Conservation (phyloP, 2,888 invertebrate species). For the Euphydryas editha region DNA sequence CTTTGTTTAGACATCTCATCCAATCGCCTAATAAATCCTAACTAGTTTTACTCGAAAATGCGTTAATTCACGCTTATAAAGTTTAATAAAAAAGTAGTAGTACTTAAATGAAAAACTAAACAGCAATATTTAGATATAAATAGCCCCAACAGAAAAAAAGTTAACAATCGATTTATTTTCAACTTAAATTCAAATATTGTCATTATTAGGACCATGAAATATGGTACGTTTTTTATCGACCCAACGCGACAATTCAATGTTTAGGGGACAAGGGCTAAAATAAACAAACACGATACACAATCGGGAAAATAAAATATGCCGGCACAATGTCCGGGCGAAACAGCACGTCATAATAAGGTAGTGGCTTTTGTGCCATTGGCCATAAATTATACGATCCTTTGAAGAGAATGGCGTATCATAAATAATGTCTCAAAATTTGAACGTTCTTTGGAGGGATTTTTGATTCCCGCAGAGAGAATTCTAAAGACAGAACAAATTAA, state of each 20-base stretch:
- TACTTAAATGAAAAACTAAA: background rate
- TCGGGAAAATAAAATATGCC: constrained; percentile 74
- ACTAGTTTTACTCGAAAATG: constrained; percentile 23
- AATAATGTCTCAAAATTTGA: constrained; percentile 76
- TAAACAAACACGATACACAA: constrained; percentile 80
- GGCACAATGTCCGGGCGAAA: constrained; percentile 78
- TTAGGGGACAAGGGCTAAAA: constrained; percentile 77
- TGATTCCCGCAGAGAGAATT: constrained; percentile 69
- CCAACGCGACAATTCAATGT: constrained; percentile 73
- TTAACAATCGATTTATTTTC: constrained; percentile 6
- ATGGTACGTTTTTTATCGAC: constrained; percentile 66
- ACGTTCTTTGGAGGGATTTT: constrained; percentile 67
- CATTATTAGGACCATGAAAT: constrained; percentile 76
- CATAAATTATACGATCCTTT: constrained; percentile 82
- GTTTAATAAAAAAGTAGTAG: background rate
- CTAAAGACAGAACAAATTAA: constrained; percentile 78
- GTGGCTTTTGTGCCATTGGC: constrained; percentile 74
- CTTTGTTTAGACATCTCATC: constrained; percentile 42
- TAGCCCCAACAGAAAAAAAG: background rate
- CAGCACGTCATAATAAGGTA: constrained; percentile 81
- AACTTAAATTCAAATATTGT: constrained; percentile 18
- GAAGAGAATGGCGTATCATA: constrained; percentile 79
- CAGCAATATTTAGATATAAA: background rate
- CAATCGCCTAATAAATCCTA: constrained; percentile 17
- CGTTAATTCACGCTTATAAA: background rate